These are phyloP conservation scores for Lethenteron reissneri DNA, from an alignment of 2,113 vertebrate genomes.

Conservation along the genomic window DNA sequence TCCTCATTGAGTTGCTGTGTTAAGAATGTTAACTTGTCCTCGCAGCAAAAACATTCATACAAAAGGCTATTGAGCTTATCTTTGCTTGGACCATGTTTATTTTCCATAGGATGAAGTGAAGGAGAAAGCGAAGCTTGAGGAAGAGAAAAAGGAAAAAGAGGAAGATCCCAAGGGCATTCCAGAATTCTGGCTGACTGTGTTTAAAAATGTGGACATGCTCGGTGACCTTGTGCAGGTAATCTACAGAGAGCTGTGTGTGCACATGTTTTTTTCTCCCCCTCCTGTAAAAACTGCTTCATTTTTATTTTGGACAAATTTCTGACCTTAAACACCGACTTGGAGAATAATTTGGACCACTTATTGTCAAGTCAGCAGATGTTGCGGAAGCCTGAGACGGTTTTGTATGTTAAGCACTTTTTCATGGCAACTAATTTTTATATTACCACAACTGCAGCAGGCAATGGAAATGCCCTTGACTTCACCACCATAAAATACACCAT, in stretches of 20 bases:
- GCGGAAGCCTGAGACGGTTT: background rate
- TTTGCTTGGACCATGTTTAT: background rate
- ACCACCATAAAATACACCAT: too few species aligned
- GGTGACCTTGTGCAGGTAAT: conserved; percentile 75
- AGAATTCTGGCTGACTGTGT: conserved; percentile 94
- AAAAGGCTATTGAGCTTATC: background rate
- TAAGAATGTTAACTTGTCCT: too few species aligned
- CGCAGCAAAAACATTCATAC: too few species aligned
- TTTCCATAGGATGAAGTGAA: conserved; percentile 40
- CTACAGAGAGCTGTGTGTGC: background rate
- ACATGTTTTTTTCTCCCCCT: conserved; percentile 1
- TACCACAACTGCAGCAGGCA: background rate
- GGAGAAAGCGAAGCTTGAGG: conserved; percentile 28
- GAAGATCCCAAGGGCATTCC: conserved; percentile 63
- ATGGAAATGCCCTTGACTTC: background rate
- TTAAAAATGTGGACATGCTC: conserved; percentile 86
- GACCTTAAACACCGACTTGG: too few species aligned
- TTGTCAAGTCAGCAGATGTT: background rate
- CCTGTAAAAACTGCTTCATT: background rate
- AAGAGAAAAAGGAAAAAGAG: conserved; percentile 22
- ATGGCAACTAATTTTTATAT: background rate
- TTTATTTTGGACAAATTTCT: background rate
- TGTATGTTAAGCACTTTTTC: background rate
- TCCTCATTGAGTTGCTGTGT: too few species aligned
- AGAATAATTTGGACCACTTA: too few species aligned